Evolutionary conservation across 2,888 invertebrate species (phyloP).

Genomic region (Drosophila imparisetae): DNA sequence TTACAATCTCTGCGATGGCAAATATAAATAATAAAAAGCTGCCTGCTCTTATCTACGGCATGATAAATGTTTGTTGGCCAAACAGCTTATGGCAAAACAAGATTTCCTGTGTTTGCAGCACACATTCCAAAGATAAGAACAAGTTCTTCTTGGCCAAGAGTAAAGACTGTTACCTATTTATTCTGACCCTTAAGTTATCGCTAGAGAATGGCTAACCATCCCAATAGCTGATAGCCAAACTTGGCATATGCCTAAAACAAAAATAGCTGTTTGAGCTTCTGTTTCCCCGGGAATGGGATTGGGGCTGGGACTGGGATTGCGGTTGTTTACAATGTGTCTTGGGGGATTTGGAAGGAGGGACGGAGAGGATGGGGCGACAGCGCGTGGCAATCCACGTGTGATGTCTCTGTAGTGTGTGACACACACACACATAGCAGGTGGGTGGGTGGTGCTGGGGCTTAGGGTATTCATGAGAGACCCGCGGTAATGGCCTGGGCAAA

Average conservation of each 20-base stretch:
- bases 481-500: constrained; percentile 28
- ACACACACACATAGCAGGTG: constrained; percentile 1
- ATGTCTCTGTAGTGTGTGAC: constrained; percentile 31
- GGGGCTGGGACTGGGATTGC: background rate
- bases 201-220: background rate
- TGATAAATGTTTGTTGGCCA: background rate
- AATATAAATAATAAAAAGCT: background rate
- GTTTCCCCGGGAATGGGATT: background rate
- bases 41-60: background rate
- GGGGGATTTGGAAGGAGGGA: background rate
- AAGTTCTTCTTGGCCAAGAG: constrained; percentile 1
- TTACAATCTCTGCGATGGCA: background rate
- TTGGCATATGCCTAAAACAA: constrained; percentile 7
- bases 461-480: constrained; percentile 22
- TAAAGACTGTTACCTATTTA: background rate
- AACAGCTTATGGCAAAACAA: background rate
- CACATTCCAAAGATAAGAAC: background rate
- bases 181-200: background rate
- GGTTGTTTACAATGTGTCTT: constrained; percentile 11
- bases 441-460: constrained; percentile 15
- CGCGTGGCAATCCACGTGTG: constrained; percentile 66
- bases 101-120: background rate
- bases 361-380: background rate
- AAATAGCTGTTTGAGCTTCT: constrained; percentile 5
- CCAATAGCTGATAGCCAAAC: background rate